Conservation (phyloP, 2,797 vertebrate species). For the Hybognathus amarus region DNA sequence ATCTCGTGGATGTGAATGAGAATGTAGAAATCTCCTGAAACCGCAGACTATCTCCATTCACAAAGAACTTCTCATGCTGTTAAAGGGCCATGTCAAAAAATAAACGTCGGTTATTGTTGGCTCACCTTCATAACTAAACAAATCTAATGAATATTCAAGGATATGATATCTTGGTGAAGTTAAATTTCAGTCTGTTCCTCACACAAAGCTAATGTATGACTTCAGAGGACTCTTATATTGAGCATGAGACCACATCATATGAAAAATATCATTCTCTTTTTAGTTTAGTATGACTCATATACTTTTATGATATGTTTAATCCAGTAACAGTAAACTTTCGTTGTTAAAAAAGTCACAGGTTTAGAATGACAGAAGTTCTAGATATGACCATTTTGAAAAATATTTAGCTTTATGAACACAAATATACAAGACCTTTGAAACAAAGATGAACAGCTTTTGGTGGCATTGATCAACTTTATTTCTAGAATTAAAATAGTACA, state of each 20-base stretch:
- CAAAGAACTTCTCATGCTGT: constrained; percentile 45
- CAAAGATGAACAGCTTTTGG: background rate
- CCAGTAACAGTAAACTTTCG: too few species aligned
- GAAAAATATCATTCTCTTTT: too few species aligned
- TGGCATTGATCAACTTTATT: background rate
- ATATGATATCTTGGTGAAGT: background rate
- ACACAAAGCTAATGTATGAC: background rate
- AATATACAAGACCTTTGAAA: background rate
- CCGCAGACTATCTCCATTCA: constrained; percentile 55
- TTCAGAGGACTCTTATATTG: background rate
- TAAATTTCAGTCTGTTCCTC: background rate
- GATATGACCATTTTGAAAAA: background rate
- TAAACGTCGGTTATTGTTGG: background rate
- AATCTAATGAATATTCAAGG: background rate
- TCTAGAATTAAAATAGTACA: background rate
- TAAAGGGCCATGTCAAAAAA: constrained; percentile 1
- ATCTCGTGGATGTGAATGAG: constrained; percentile 54
- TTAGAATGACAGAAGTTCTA: background rate
- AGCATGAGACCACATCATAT: background rate
- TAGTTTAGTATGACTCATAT: too few species aligned
- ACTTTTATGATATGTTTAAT: background rate
- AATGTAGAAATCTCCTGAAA: constrained; percentile 44
- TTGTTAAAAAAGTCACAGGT: background rate
- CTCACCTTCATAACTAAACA: background rate
- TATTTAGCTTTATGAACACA: background rate